Evolutionary conservation across 2,113 vertebrate species (phyloP).

Genomic region (Oreocharis arfaki): DNA sequence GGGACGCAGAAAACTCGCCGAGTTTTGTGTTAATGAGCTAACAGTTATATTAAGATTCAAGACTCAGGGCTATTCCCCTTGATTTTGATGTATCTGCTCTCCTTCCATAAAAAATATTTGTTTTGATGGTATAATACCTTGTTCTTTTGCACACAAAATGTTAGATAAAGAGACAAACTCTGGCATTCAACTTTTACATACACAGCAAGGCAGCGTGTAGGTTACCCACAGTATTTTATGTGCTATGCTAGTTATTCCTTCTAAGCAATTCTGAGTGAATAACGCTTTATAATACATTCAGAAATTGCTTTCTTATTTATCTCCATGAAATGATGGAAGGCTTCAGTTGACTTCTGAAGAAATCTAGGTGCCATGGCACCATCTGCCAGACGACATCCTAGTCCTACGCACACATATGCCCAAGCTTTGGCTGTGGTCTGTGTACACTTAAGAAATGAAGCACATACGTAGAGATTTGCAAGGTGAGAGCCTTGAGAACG

Average conservation of each 20-base stretch:
- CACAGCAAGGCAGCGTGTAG: not conserved
- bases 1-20: not conserved
- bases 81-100: not conserved
- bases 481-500: constrained; percentile 44
- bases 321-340: constrained; percentile 14
- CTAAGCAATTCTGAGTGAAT: not conserved
- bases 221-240: not conserved
- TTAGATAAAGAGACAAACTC: not conserved
- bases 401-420: constrained; percentile 53
- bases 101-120: not conserved
- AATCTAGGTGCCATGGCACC: constrained; percentile 19
- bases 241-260: not conserved
- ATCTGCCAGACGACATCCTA: constrained; percentile 46
- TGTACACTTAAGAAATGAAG: constrained; percentile 24
- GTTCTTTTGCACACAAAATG: not conserved
- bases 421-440: constrained; percentile 31
- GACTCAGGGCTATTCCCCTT: constrained; percentile 42
- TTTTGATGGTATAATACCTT: not conserved
- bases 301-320: constrained; percentile 10
- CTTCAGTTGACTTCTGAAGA: constrained; percentile 30
- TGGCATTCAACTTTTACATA: not conserved
- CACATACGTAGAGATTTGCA: constrained; percentile 27
- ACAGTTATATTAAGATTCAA: constrained; percentile 45
- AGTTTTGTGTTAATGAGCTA: constrained; percentile 54
- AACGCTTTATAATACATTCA: constrained; percentile 5